Evolutionary conservation across 2,113 vertebrate species (phyloP).

Genomic region (Malurus melanocephalus): DNA sequence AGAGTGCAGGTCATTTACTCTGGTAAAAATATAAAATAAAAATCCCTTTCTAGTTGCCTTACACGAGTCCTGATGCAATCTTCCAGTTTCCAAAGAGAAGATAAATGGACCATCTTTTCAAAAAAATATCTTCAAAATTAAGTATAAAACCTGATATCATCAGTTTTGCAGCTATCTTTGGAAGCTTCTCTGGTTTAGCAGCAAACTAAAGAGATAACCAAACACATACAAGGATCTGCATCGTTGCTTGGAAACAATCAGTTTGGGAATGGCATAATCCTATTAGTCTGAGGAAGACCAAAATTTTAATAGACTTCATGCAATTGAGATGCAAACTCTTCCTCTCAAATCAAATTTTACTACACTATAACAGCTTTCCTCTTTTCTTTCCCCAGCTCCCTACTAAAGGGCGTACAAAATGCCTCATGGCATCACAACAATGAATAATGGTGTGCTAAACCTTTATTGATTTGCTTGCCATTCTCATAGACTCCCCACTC

Average conservation of each 20-base stretch:
- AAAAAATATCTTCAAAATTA: constrained; percentile 13
- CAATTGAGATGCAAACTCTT: constrained; percentile 45
- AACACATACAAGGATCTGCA: constrained; percentile 34
- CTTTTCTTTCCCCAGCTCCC: background rate
- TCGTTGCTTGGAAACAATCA: constrained; percentile 70
- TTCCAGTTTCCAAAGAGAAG: background rate
- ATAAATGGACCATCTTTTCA: background rate
- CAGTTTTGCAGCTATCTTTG: constrained; percentile 33
- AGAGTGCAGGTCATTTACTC: background rate
- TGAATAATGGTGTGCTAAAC: constrained; percentile 36
- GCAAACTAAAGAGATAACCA: constrained; percentile 47
- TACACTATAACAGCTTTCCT: background rate
- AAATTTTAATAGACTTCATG: constrained; percentile 60
- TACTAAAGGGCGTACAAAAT: background rate
- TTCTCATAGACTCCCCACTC: constrained; percentile 22
- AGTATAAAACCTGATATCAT: constrained; percentile 41
- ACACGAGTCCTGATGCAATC: accelerated
- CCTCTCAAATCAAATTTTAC: constrained; percentile 46
- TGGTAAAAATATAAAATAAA: background rate
- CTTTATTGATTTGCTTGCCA: constrained; percentile 28
- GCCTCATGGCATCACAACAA: background rate
- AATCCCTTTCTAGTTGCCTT: background rate
- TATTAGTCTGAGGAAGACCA: constrained; percentile 33
- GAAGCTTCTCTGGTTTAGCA: constrained; percentile 28
- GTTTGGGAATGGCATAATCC: constrained; percentile 58